These are phyloP conservation scores for Dreissena polymorpha DNA, from an alignment of 1,140 invertebrate genomes.

Conservation along the genomic window DNA sequence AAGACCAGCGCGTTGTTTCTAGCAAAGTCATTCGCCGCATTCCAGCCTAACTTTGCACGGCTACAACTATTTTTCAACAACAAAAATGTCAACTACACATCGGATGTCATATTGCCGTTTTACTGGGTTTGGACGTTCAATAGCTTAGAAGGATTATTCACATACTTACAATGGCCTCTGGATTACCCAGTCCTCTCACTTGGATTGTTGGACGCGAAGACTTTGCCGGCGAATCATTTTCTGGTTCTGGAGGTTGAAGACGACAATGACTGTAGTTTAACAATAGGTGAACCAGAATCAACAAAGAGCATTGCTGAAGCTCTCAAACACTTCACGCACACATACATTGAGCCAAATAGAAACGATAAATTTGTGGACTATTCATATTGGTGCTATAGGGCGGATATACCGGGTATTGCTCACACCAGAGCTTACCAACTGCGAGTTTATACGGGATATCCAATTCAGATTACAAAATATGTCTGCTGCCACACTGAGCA, in stretches of 20 bases:
- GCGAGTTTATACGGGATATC: constrained; percentile 8
- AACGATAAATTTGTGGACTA: neutral
- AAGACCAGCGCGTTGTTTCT: neutral
- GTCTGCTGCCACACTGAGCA: constrained; percentile 17
- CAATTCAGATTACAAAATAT: constrained; percentile 2
- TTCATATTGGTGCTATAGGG: constrained; percentile 30
- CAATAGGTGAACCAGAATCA: neutral
- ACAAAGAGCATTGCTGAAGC: neutral
- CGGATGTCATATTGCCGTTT: constrained; percentile 17
- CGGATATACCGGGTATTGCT: constrained; percentile 17
- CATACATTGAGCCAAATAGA: neutral
- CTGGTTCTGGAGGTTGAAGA: neutral
- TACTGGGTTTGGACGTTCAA: constrained; percentile 40
- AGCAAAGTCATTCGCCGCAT: neutral
- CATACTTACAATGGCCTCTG: constrained; percentile 32
- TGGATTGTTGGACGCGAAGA: constrained; percentile 4
- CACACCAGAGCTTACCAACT: constrained; percentile 19
- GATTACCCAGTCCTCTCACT: constrained; percentile 35
- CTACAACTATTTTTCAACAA: neutral
- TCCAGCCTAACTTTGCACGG: neutral
- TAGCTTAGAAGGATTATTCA: neutral
- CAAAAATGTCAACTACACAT: neutral
- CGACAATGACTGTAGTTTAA: neutral
- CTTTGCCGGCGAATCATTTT: neutral
- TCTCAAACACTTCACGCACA: constrained; percentile 3